Evolutionary conservation across 2,797 vertebrate species (phyloP).

Genomic region (Enteromius anoplus): DNA sequence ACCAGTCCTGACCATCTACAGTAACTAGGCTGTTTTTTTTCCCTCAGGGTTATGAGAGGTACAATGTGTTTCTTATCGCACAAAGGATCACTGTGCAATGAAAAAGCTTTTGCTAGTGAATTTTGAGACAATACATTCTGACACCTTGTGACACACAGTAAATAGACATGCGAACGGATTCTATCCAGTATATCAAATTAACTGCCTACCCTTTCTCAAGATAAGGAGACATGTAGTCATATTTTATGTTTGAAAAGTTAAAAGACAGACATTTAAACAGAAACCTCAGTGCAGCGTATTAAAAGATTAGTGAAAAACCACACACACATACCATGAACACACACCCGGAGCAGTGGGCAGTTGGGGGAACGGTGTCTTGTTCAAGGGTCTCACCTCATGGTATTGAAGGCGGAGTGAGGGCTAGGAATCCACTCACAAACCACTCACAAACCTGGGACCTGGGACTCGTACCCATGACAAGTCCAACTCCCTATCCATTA

Average conservation of each 20-base stretch:
- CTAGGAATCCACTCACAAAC: no score
- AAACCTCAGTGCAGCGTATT: background rate
- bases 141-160: background rate
- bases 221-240: slow-evolving; percentile 17
- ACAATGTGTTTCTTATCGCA: slow-evolving; percentile 9
- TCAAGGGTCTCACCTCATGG: no score
- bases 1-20: background rate
- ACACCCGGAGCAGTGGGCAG: no score
- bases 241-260: slow-evolving; percentile 12
- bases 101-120: slow-evolving; percentile 9
- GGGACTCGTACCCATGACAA: no score
- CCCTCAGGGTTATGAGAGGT: background rate
- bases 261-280: background rate
- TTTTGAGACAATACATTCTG: slow-evolving; percentile 20
- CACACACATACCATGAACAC: no score
- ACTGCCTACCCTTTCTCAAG: background rate
- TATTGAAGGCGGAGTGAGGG: no score
- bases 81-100: background rate
- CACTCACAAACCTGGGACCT: no score
- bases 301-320: background rate
- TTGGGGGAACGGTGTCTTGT: no score
- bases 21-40: background rate
- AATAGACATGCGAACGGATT: background rate
- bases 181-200: slow-evolving; percentile 3
- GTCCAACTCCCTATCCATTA: no score